Evolutionary conservation across 2,113 vertebrate species (phyloP).

Genomic region (Nothobranchius kuhntae): DNA sequence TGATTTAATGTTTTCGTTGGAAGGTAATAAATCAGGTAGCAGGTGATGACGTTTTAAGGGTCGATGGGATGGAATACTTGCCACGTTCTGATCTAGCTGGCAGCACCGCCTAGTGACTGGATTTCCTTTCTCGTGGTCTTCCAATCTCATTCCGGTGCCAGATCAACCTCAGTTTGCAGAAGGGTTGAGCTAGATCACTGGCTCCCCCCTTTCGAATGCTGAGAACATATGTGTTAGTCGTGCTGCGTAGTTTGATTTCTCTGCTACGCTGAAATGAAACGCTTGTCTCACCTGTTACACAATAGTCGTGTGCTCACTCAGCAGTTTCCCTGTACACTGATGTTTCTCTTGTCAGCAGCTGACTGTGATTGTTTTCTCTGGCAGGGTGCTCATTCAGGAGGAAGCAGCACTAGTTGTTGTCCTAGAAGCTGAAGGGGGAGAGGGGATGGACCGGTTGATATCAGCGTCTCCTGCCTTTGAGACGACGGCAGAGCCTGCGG

Average conservation of each 20-base stretch:
- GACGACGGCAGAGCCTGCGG: constrained; percentile 1
- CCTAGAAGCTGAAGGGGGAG: constrained; percentile 60
- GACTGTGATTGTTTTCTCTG: constrained; percentile 44
- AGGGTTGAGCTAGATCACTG: constrained; percentile 70
- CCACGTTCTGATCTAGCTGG: not conserved
- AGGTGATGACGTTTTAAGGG: no score
- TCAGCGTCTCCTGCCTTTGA: constrained; percentile 38
- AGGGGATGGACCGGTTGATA: constrained; percentile 67
- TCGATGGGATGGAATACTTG: not conserved
- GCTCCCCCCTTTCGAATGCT: constrained; percentile 77
- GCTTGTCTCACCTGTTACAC: not conserved
- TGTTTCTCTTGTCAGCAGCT: constrained; percentile 22
- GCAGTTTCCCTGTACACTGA: constrained; percentile 40
- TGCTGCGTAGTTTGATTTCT: no score
- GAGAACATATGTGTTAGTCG: constrained; percentile 54
- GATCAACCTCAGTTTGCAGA: constrained; percentile 77
- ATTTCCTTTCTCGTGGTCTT: constrained; percentile 60
- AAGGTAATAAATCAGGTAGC: no score
- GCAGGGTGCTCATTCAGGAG: constrained; percentile 83
- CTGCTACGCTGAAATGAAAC: no score
- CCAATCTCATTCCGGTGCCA: constrained; percentile 75
- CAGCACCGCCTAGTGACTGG: constrained; percentile 74
- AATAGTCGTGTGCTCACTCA: constrained; percentile 22
- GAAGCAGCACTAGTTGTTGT: constrained; percentile 81
- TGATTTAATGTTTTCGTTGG: no score